phyloP scores from a whole-genome alignment of 1,140 invertebrate genomes.

The Tetramorium parvispinum region DNA sequence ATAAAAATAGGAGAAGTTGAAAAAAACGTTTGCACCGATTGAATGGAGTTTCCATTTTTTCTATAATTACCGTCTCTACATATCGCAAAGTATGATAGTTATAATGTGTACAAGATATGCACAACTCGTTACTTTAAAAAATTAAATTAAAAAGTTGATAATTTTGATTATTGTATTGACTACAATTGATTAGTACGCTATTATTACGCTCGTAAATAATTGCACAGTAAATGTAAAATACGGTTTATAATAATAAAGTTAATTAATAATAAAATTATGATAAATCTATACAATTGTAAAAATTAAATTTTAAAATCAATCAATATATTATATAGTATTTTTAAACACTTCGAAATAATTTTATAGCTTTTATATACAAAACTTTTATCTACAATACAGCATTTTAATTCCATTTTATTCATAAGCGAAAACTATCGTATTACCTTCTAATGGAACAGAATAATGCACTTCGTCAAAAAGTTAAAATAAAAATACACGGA shows the following conservation, averaged over 20 bases:
- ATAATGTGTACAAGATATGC: neutral
- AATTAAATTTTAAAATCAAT: neutral
- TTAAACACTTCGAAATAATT: neutral
- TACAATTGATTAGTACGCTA: too few species aligned
- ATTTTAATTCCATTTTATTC: constrained; percentile 24
- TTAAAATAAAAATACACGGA: constrained; percentile 21
- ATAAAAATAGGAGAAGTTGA: neutral
- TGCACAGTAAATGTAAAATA: neutral
- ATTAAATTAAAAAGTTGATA: neutral
- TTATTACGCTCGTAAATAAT: neutral
- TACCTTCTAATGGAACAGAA: constrained; percentile 63
- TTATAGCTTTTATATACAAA: neutral
- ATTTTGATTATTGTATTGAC: neutral
- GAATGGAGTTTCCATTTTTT: neutral
- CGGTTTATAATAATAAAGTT: neutral
- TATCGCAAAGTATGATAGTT: neutral
- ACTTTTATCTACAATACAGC: neutral
- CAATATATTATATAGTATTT: neutral
- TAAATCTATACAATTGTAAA: neutral
- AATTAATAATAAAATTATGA: neutral
- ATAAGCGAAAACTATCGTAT: constrained; percentile 35
- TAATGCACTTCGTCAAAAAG: constrained; percentile 62
- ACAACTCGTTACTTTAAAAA: neutral
- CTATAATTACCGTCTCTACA: neutral
- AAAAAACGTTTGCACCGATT: neutral